Evolutionary conservation across 1,140 invertebrate species (phyloP).

Genomic region (Drosophila elegans): DNA sequence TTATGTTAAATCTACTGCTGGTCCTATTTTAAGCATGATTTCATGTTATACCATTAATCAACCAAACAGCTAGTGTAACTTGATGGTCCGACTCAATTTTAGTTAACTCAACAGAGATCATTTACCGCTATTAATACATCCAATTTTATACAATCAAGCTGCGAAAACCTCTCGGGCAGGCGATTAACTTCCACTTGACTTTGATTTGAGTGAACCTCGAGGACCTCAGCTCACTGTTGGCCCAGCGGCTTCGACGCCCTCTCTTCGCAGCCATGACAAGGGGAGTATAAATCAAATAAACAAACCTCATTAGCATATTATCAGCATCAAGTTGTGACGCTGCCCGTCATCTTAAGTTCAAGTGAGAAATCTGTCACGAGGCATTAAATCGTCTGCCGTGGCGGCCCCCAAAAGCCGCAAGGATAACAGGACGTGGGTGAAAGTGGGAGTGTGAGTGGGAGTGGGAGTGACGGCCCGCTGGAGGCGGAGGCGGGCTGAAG

Average conservation of each 20-base stretch:
- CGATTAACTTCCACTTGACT: slow-evolving; percentile 47
- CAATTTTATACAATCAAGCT: slow-evolving; percentile 10
- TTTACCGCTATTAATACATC: neutral
- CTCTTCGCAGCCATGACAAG: slow-evolving; percentile 44
- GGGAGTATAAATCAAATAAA: slow-evolving; percentile 78
- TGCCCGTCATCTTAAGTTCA: slow-evolving; percentile 66
- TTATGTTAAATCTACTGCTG: no score
- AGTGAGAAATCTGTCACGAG: slow-evolving; percentile 81
- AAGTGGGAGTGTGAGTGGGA: neutral
- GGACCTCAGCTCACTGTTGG: slow-evolving; percentile 10
- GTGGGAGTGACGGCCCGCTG: neutral
- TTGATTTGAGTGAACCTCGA: slow-evolving; percentile 22
- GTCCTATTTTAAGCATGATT: no score
- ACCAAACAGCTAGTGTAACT: neutral
- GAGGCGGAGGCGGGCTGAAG: slow-evolving; percentile 13
- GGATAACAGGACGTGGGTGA: slow-evolving; percentile 19
- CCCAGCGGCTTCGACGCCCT: slow-evolving; percentile 38
- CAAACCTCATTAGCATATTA: slow-evolving; percentile 83
- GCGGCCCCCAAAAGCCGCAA: slow-evolving; percentile 61
- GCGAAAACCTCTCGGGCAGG: slow-evolving; percentile 12
- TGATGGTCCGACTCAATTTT: neutral
- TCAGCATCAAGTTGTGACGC: slow-evolving; percentile 73
- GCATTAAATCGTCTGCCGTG: slow-evolving; percentile 72
- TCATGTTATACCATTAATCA: neutral
- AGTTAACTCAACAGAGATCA: neutral